Conservation (phyloP, 2,797 vertebrate genomes). For the Pseudotriccus pelzelni region DNA sequence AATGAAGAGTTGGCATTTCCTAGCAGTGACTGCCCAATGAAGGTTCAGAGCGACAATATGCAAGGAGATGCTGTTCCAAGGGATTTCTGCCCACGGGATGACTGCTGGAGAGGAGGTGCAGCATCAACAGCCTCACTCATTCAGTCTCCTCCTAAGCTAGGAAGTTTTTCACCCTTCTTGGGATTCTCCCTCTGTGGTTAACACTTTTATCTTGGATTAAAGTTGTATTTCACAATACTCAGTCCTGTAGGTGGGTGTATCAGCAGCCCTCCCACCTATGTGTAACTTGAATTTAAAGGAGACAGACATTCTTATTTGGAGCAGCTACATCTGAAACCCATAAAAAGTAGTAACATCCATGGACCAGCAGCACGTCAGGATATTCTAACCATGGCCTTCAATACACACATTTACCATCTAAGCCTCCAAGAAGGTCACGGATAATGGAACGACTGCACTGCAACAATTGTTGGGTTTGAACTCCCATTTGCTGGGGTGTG, state of each 20-base stretch:
- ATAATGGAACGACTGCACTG: not conserved
- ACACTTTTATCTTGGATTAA: not conserved
- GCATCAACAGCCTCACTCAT: not conserved
- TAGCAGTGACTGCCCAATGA: not conserved
- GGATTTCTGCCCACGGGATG: not conserved
- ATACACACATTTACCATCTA: not conserved
- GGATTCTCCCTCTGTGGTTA: not conserved
- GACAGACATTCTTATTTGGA: not conserved
- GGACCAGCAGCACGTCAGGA: not conserved
- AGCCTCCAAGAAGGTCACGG: not conserved
- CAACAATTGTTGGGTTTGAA: constrained; percentile 63
- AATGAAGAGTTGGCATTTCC: not conserved
- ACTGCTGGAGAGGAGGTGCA: not conserved
- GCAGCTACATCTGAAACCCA: not conserved
- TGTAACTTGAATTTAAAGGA: not conserved
- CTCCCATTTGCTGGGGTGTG: constrained; percentile 40
- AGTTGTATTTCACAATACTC: not conserved
- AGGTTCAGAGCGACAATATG: not conserved
- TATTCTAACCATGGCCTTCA: not conserved
- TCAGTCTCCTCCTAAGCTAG: not conserved
- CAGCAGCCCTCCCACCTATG: not conserved
- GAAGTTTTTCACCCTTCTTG: not conserved
- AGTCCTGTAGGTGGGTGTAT: not conserved
- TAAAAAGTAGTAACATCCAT: not conserved
- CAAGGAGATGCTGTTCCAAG: not conserved